phyloP scores from a whole-genome alignment of 2,888 invertebrate genomes.

The Polydrusus tereticollis region DNA sequence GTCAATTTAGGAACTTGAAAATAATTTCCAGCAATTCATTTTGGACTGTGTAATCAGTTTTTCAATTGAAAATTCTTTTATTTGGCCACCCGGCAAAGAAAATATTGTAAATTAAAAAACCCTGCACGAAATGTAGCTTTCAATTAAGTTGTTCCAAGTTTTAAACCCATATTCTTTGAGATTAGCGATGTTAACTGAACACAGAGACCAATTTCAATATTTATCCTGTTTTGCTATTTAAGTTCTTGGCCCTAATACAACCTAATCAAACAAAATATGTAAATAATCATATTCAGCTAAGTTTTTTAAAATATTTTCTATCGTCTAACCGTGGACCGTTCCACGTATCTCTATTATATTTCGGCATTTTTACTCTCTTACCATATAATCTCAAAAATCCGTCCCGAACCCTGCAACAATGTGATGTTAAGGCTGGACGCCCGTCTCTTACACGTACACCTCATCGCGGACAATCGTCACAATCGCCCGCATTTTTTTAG shows the following conservation, averaged over 20 bases:
- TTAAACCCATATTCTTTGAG: background rate
- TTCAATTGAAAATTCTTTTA: too few species aligned
- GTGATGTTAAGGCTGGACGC: conserved; percentile 33
- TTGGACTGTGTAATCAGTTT: too few species aligned
- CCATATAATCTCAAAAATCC: conserved; percentile 40
- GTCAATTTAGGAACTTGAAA: too few species aligned
- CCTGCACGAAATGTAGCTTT: background rate
- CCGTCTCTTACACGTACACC: conserved; percentile 2
- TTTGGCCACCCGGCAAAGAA: too few species aligned
- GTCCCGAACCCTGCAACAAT: conserved; percentile 33
- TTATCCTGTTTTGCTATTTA: background rate
- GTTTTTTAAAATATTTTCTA: conserved; percentile 6
- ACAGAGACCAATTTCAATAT: background rate
- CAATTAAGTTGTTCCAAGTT: background rate
- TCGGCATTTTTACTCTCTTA: conserved; percentile 5
- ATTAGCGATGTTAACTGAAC: background rate
- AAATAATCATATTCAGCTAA: conserved; percentile 7
- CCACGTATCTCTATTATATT: background rate
- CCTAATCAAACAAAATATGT: background rate
- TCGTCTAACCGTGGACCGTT: background rate
- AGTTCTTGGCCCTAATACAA: background rate
- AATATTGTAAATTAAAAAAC: background rate
- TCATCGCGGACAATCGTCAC: conserved; percentile 27
- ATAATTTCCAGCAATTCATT: too few species aligned
- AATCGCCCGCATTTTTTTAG: conserved; percentile 5